These are phyloP conservation scores for Chrysopilus asiliformis DNA, from an alignment of 2,888 invertebrate genomes.

Conservation along the genomic window DNA sequence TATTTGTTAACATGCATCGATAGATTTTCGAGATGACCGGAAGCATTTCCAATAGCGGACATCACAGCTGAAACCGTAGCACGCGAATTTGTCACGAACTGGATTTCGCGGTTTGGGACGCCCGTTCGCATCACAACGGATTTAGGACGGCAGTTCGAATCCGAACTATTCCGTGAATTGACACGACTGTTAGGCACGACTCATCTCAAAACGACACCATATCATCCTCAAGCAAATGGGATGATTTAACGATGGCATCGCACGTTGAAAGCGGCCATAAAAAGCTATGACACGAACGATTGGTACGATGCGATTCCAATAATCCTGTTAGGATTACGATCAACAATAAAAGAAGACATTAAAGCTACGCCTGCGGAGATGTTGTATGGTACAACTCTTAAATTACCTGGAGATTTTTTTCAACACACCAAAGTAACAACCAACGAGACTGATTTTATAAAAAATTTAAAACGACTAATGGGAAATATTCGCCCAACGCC, in stretches of 20 bases:
- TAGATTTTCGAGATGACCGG: constrained; percentile 7
- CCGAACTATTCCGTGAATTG: constrained; percentile 19
- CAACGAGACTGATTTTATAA: too few species aligned
- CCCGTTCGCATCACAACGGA: constrained; percentile 26
- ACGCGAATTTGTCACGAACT: constrained; percentile 16
- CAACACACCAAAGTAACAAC: neutral
- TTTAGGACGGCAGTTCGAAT: constrained; percentile 26
- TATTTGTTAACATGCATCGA: constrained; percentile 8
- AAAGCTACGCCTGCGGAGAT: constrained; percentile 21
- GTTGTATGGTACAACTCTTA: constrained; percentile 20
- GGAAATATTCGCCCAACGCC: neutral
- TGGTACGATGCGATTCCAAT: constrained; percentile 23
- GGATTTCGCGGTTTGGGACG: constrained; percentile 32
- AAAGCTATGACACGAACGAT: constrained; percentile 14
- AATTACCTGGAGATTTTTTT: constrained; percentile 17
- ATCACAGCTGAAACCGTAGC: constrained; percentile 11
- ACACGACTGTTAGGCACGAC: constrained; percentile 18
- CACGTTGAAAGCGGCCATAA: constrained; percentile 26
- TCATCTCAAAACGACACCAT: constrained; percentile 21
- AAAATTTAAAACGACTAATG: neutral
- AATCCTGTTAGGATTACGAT: constrained; percentile 24
- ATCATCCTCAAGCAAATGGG: constrained; percentile 30
- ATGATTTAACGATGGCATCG: constrained; percentile 31
- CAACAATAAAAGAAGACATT: constrained; percentile 19
- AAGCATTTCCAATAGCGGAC: constrained; percentile 7